These are phyloP conservation scores for Rachycentron canadum DNA, from an alignment of 2,797 vertebrate genomes.

Conservation along the genomic window DNA sequence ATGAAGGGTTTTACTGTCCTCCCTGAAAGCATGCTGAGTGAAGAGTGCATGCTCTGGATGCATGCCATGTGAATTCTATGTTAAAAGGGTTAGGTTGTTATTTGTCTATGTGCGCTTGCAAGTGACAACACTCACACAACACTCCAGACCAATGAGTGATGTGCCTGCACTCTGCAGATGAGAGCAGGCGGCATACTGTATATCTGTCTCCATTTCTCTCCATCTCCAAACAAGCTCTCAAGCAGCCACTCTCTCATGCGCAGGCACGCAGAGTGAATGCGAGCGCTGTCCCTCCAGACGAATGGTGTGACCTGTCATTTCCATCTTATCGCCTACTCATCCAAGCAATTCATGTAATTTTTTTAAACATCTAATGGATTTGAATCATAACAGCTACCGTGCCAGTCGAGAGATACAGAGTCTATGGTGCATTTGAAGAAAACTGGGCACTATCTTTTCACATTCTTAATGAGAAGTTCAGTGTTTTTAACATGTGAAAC, in stretches of 20 bases:
- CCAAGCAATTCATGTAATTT: conserved; percentile 29
- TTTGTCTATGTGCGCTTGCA: conserved; percentile 6
- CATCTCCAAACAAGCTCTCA: conserved; percentile 42
- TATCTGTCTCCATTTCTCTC: conserved; percentile 52
- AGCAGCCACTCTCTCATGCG: conserved; percentile 55
- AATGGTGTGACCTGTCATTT: conserved; percentile 57
- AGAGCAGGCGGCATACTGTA: conserved; percentile 34
- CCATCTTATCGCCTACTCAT: conserved; percentile 48
- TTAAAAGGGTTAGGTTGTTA: conserved; percentile 40
- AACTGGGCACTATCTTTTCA: conserved; percentile 6
- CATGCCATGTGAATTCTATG: not conserved
- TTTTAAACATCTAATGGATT: conserved; percentile 52
- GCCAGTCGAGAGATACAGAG: conserved; percentile 13
- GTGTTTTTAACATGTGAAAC: conserved; percentile 22
- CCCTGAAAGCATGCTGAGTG: conserved; percentile 1
- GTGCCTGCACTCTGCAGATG: conserved; percentile 42
- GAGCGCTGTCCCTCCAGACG: conserved; percentile 36
- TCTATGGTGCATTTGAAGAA: not conserved
- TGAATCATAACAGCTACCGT: conserved; percentile 31
- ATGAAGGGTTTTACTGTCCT: conserved; percentile 22
- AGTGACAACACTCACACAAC: conserved; percentile 2
- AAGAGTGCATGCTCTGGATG: not conserved
- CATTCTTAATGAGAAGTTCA: conserved; percentile 24
- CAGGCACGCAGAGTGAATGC: conserved; percentile 37
- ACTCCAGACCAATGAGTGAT: conserved; percentile 33